Evolutionary conservation across 2,797 vertebrate genomes (phyloP), one percentile per base, ranked within the genome.

Genomic region (Sorex maritimensis): DNA sequence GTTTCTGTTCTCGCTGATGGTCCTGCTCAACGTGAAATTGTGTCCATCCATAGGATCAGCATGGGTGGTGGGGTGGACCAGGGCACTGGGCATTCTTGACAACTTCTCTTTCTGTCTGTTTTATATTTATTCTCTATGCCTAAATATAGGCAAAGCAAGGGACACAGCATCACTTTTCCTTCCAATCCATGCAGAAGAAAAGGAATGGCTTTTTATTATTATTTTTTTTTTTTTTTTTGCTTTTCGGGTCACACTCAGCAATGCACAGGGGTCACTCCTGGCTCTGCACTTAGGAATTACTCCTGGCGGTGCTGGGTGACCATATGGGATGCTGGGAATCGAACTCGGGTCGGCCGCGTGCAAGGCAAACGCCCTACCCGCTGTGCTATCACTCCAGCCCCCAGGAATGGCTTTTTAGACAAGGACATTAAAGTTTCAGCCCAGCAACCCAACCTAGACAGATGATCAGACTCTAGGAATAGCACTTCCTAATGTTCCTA

Each of bases 161-260:
- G 4, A 14, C 52, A 63, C 7, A 49, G 26, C 13, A 14, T 61
- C 1, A 3, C 19, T 3, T 81, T 82, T 65, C 34, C 58, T 89
- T 69, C 82, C 34, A 81, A 80, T 71, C 26, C 69, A 8, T 68
- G 83, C 26, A 28, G 55, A 88, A 86, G 86, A 68, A 49, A 88
- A 78, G 26, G 17, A 5, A 26, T 75, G 73, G 23, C 34, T 82
- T 89, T 88, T 75, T 61, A 58, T n/a, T n/a, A n/a, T n/a, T n/a
- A n/a, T n/a, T n/a, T n/a, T n/a, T n/a, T n/a, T n/a, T n/a, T n/a
- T n/a, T n/a, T n/a, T n/a, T n/a, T n/a, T n/a, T n/a, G n/a, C n/a
- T n/a, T n/a, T n/a, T n/a, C n/a, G n/a, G n/a, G n/a, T n/a, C n/a
- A n/a, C n/a, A n/a, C n/a, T n/a, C n/a, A n/a, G n/a, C n/a, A n/a